Base-by-base conservation (phyloP, 30 jellyfish, hydroid and myxozoan species). In the Hydractinia symbiolongicarpus region DNA sequence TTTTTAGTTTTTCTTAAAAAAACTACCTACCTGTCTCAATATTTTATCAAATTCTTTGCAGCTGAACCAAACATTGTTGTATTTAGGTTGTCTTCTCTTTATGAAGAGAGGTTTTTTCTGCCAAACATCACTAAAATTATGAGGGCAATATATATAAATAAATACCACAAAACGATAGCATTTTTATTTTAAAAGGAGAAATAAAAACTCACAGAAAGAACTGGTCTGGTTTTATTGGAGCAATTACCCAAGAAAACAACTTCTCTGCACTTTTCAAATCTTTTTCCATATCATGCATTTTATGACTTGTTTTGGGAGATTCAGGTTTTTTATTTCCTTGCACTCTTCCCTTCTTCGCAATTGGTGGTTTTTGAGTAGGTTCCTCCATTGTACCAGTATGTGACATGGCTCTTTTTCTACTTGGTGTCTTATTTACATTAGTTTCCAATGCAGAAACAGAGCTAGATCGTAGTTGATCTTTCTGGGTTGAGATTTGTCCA, bases 41-140 rank as follows among this genome's bases (percentile, higher is more conserved):
- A 90, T 90, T 15, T 62, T 61, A 76, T 90, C 97, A 75, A 90
- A 79, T 68, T 90, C 95, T 64, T 86, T 86, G 50, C 92, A 81
- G 57, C 97, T 90, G 88, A 90, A 90, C 94, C 95, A 90, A 5
- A 86, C 94, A 56, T 77, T 86, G 58, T 82, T 85, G 55, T 90
- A 90, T 6, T 74, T 40, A 5, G 94, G 79, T 66, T 85, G 95
- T 57, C 95, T 81, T 85, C 97, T 82, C 55, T 86, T 90, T 40
- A 90, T 64, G 8, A 82, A 84, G 60, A 90, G 82, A 53, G 97
- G 97, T 64, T 90, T 90, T 82, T 83, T 86, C 60, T 90, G 96
- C 97, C 97, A 90, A 4, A 86, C 97, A 81, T 86, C 95, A 75
- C 97, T 90, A 72, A 8, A 57, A 11, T 58, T 58, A 0, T 11